Conservation (phyloP, 2,113 vertebrate species). For the Etheostoma spectabile region DNA sequence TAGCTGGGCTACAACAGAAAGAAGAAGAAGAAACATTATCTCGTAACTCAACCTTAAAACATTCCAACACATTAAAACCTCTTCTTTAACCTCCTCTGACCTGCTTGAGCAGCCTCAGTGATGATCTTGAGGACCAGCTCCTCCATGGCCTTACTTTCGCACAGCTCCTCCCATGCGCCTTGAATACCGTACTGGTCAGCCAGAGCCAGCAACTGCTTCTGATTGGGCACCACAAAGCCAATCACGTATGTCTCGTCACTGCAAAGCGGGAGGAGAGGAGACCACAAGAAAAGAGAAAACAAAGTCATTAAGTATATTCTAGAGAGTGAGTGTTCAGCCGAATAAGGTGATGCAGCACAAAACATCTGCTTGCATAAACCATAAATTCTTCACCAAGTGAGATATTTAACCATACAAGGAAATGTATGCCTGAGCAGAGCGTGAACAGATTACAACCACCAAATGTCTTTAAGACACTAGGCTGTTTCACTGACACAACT, state of each 20-base stretch:
- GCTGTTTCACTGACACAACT: conserved; percentile 4
- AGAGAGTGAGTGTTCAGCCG: neutral
- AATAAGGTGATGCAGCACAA: conserved; percentile 24
- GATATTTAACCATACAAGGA: conserved; percentile 42
- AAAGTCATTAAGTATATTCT: conserved; percentile 6
- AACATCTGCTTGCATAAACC: neutral
- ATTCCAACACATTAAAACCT: neutral
- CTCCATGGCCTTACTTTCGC: conserved; percentile 89
- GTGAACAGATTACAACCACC: conserved; percentile 13
- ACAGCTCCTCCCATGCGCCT: conserved; percentile 91
- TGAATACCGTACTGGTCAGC: conserved; percentile 87
- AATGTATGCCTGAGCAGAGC: conserved; percentile 8
- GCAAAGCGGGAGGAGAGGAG: conserved; percentile 56
- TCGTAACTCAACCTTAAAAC: neutral
- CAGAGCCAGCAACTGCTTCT: conserved; percentile 91
- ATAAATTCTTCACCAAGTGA: conserved; percentile 8
- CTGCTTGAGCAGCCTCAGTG: conserved; percentile 88
- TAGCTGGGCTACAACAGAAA: conserved; percentile 85
- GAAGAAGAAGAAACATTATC: conserved; percentile 6
- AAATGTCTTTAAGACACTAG: conserved; percentile 17
- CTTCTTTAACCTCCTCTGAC: conserved; percentile 71
- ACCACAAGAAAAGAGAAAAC: neutral
- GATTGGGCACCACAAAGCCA: conserved; percentile 97
- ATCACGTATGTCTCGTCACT: conserved; percentile 96
- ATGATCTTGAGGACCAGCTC: conserved; percentile 91